Conservation (phyloP, 2,113 vertebrate genomes). For the Mastomys natalensis region DNA sequence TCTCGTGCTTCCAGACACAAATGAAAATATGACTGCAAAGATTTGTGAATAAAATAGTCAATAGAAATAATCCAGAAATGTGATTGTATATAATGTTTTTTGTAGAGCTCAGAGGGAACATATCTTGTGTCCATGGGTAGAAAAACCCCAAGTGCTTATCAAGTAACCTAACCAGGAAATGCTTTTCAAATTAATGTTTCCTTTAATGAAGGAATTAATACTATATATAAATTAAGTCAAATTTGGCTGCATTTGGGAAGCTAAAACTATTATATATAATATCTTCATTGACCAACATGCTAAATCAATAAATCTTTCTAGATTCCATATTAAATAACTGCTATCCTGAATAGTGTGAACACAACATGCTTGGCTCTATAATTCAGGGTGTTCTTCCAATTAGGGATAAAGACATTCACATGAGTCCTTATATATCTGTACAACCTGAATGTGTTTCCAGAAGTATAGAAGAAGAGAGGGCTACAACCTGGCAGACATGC, state of each 20-base stretch:
- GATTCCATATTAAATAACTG: not conserved
- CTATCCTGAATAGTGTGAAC: not conserved
- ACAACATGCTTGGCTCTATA: not conserved
- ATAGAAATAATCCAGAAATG: conserved; percentile 4
- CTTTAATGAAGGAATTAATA: conserved; percentile 38
- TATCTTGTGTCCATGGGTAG: not conserved
- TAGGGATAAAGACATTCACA: not conserved
- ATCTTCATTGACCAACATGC: not conserved
- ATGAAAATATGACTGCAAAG: not conserved
- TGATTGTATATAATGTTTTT: not conserved
- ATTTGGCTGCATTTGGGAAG: not conserved
- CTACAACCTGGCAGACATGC: not conserved
- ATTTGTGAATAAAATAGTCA: not conserved
- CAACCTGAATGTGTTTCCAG: not conserved
- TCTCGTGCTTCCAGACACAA: conserved; percentile 14
- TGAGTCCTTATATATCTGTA: not conserved
- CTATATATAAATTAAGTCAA: conserved; percentile 38
- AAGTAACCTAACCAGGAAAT: conserved; percentile 38
- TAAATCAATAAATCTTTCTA: not conserved
- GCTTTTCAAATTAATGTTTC: not conserved
- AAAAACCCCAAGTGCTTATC: not conserved
- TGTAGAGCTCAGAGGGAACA: not conserved
- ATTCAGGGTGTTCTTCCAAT: not conserved
- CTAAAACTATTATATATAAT: not conserved
- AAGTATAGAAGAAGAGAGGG: not conserved